A percentile compares a stretch with the other conserved stretches of the same genome.
These are phyloP conservation scores for Nematostella vectensis DNA, from an alignment of 92 coral and sea anemone species.

Conservation along the genomic window DNA sequence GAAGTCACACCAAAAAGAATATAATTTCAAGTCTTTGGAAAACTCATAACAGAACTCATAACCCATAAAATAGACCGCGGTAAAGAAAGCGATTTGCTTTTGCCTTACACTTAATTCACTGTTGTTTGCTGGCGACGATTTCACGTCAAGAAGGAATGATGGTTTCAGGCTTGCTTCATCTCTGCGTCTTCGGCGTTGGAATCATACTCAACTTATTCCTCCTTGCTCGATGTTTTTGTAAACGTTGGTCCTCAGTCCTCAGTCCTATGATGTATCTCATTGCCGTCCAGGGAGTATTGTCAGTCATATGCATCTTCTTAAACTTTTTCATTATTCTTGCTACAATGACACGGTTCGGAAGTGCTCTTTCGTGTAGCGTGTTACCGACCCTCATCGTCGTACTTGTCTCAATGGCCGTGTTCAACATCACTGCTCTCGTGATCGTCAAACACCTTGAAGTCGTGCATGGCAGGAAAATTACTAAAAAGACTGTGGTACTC, in stretches of 20 bases:
- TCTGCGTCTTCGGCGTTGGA: not conserved
- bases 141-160: no score
- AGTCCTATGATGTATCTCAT: not conserved
- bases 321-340: not conserved
- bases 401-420: not conserved
- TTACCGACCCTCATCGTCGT: not conserved
- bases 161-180: not conserved
- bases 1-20: no score
- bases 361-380: not conserved
- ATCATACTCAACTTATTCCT: not conserved
- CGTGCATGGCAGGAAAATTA: not conserved
- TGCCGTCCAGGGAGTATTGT: not conserved
- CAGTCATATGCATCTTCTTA: not conserved
- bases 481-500: not conserved
- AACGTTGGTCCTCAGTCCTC: not conserved
- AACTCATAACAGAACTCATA: no score
- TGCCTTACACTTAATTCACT: no score
- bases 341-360: not conserved
- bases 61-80: no score
- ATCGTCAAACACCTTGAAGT: not conserved
- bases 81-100: no score
- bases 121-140: no score
- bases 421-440: conserved; percentile 3
- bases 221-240: not conserved
- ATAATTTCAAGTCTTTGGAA: no score